Evolutionary conservation across 2,797 vertebrate genomes (phyloP), one percentile per base, ranked within the genome.

Genomic region (Pterois miles): DNA sequence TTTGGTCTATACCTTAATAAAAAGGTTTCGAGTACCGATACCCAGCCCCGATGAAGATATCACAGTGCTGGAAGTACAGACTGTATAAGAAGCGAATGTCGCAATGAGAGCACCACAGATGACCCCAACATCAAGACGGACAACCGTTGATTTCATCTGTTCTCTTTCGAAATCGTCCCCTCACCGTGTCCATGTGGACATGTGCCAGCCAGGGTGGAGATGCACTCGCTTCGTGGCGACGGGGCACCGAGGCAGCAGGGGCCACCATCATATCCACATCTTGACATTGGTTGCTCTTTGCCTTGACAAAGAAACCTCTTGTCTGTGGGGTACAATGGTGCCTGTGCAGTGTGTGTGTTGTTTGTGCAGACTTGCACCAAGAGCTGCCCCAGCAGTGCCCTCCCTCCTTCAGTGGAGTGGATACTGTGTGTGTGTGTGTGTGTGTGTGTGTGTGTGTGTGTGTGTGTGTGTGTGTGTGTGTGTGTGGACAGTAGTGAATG

Each of bases 241-340:
- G 66, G 54, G 31, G 18, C 10, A 38, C 22, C 20, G 66, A 60
- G 53, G 46, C 77, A 58, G 56, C 72, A 59, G 27, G 56, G 53
- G 38, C 74, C 5, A n/a, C 50, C 67, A 84, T 80, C 65, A 74
- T 58, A 71, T 73, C 81, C 67, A 36, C 14, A 10, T 63, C 78
- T 75, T 68, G 48, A 80, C 81, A 80, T 74, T 7, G n/a, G 67
- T 57, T 76, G 57, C 63, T 68, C 54, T 82, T 64, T 23, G 66
- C 40, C 71, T 23, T 29, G 29, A 93, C 88, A 94, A 94, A 91
- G 86, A 80, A 67, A 59, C 57, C 84, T 81, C 74, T 88, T 93
- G 89, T 94, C 86, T 16, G 8, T 27, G 57, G 76, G 56, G 77
- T 81, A 87, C 88, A 92, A 91, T 87, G 68, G 83, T 31, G 80